phyloP scores from a whole-genome alignment of 2,113 vertebrate species.

The Amphiprion percula region DNA sequence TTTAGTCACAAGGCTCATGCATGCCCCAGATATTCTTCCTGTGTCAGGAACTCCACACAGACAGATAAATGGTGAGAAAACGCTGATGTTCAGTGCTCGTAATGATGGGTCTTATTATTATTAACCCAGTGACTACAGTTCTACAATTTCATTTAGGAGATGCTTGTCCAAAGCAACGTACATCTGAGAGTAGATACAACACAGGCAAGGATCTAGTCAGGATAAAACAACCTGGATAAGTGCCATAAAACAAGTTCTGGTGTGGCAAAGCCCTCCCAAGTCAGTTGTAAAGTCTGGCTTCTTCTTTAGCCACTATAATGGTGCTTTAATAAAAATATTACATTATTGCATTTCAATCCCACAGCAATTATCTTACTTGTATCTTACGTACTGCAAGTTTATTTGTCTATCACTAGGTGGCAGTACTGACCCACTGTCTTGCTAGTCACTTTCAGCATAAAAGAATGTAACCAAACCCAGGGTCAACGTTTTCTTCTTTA shows the following conservation, averaged over 20 bases:
- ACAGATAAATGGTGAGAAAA: constrained; percentile 89
- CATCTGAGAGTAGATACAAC: too few species aligned
- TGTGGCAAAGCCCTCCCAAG: not conserved
- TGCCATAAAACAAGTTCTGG: too few species aligned
- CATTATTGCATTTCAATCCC: not conserved
- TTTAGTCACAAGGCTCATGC: constrained; percentile 91
- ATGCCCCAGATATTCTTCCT: constrained; percentile 87
- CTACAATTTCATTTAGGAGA: too few species aligned
- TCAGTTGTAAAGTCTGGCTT: not conserved
- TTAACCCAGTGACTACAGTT: not conserved
- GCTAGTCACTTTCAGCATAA: not conserved
- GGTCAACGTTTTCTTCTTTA: not conserved
- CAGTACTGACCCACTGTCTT: not conserved
- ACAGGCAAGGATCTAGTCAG: too few species aligned
- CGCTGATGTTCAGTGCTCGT: not conserved
- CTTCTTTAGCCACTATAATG: not conserved
- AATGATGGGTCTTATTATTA: not conserved
- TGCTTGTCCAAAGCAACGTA: too few species aligned
- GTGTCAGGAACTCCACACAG: constrained; percentile 88
- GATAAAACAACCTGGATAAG: too few species aligned
- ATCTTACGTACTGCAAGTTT: not conserved
- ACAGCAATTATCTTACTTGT: not conserved
- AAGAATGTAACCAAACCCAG: not conserved
- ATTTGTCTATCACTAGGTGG: constrained; percentile 51
- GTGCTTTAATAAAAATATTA: not conserved